phyloP scores from a whole-genome alignment of 2,797 vertebrate genomes.

The Melanotaenia pygmaea region DNA sequence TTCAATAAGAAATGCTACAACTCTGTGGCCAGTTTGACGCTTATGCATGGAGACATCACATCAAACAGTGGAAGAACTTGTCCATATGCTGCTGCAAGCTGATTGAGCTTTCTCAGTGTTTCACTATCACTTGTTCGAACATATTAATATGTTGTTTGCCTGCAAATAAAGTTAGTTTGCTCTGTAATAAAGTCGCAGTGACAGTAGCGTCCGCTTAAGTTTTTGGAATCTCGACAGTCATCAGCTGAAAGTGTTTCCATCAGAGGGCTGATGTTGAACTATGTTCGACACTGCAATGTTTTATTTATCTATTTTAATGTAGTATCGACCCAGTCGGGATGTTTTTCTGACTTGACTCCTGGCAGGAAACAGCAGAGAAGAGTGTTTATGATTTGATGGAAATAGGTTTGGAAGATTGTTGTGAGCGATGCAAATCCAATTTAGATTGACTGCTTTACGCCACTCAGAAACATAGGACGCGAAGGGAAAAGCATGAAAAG shows the following conservation, averaged over 20 bases:
- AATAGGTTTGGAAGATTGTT: slow-evolving; percentile 63
- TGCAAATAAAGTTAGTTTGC: slow-evolving; percentile 19
- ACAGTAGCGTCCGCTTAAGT: not conserved
- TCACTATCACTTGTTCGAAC: slow-evolving; percentile 22
- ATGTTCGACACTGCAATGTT: slow-evolving; percentile 22
- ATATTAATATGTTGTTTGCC: slow-evolving; percentile 27
- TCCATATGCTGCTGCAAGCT: slow-evolving; percentile 6
- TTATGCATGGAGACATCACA: slow-evolving; percentile 42
- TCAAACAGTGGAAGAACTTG: slow-evolving; percentile 27
- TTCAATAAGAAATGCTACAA: slow-evolving; percentile 40
- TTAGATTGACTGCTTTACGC: slow-evolving; percentile 48
- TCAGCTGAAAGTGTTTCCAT: slow-evolving; percentile 25
- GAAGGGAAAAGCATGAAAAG: slow-evolving; percentile 20
- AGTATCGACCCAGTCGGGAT: slow-evolving; percentile 63
- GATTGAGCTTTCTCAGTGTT: slow-evolving; percentile 22
- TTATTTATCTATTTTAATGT: slow-evolving; percentile 8
- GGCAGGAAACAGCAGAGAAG: slow-evolving; percentile 56
- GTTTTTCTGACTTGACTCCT: slow-evolving; percentile 65
- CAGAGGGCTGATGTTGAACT: slow-evolving; percentile 10
- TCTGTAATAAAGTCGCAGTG: slow-evolving; percentile 24
- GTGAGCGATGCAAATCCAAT: slow-evolving; percentile 60
- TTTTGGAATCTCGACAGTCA: slow-evolving; percentile 33
- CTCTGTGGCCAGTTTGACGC: slow-evolving; percentile 45
- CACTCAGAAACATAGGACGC: slow-evolving; percentile 39
- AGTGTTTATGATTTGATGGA: slow-evolving; percentile 68